A percentile compares a stretch with the other conserved stretches of the same genome.
Conservation (phyloP, 2,113 vertebrate species). For the Platichthys stellatus region DNA sequence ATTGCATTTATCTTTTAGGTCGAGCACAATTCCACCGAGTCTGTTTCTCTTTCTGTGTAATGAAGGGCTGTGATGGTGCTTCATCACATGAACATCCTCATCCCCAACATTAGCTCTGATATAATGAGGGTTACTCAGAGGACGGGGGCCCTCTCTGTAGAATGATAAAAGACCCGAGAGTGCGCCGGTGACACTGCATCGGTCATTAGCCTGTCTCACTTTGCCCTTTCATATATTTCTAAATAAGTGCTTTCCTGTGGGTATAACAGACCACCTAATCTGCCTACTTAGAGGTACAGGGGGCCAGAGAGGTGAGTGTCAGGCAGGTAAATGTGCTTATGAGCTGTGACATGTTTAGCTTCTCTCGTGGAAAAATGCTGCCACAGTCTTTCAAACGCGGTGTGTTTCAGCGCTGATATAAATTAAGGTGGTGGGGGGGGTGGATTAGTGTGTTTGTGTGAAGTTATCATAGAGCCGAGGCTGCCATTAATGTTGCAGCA, state of each 20-base stretch:
- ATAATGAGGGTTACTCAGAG: conserved; percentile 83
- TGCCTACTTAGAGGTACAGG: conserved; percentile 71
- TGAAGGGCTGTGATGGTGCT: conserved; percentile 78
- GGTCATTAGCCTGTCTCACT: conserved; percentile 78
- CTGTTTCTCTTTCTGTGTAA: conserved; percentile 79
- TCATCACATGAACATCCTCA: conserved; percentile 79
- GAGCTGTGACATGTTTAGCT: conserved; percentile 62
- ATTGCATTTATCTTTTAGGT: conserved; percentile 77
- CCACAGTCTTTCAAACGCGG: conserved; percentile 42
- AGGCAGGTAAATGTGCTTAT: conserved; percentile 68
- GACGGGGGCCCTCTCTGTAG: conserved; percentile 72
- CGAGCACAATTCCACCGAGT: conserved; percentile 77
- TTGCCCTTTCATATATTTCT: conserved; percentile 81
- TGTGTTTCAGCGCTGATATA: conserved; percentile 19
- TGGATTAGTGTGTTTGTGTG: conserved; percentile 51
- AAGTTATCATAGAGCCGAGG: conserved; percentile 26
- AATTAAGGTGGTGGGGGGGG: conserved; percentile 12
- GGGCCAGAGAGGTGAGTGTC: conserved; percentile 65
- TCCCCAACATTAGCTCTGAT: conserved; percentile 81
- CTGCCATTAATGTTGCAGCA: conserved; percentile 9
- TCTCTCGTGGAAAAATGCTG: conserved; percentile 43
- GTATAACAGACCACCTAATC: conserved; percentile 80
- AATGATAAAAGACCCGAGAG: conserved; percentile 78
- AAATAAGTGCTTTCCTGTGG: conserved; percentile 79
- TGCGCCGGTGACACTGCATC: conserved; percentile 74